phyloP scores from a whole-genome alignment of 2,888 invertebrate species.

The Muschampia plurimacula region DNA sequence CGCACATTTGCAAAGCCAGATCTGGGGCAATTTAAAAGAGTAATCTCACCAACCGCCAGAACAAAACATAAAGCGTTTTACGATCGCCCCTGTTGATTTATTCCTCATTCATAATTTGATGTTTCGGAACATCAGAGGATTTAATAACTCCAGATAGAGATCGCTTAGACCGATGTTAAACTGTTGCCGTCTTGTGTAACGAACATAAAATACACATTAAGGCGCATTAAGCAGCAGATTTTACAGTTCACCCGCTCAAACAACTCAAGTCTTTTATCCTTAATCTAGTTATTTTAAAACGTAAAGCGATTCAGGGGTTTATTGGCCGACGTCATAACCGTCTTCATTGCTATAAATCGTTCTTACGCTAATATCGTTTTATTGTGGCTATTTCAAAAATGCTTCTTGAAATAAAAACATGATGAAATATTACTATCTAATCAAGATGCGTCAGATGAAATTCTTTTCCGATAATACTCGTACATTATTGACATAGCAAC shows the following conservation, averaged over 20 bases:
- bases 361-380: slow-evolving; percentile 79
- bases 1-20: slow-evolving; percentile 66
- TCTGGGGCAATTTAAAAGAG: slow-evolving; percentile 77
- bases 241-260: slow-evolving; percentile 57
- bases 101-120: slow-evolving; percentile 84
- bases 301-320: slow-evolving; percentile 74
- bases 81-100: slow-evolving; percentile 82
- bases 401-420: slow-evolving; percentile 66
- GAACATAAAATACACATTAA: slow-evolving; percentile 85
- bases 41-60: slow-evolving; percentile 74
- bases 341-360: slow-evolving; percentile 80
- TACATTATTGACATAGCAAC: slow-evolving; percentile 49
- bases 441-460: slow-evolving; percentile 61
- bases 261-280: slow-evolving; percentile 72
- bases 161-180: slow-evolving; percentile 81
- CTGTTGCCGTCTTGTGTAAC: slow-evolving; percentile 82
- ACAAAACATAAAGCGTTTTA: slow-evolving; percentile 83
- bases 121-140: slow-evolving; percentile 82
- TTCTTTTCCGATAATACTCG: slow-evolving; percentile 51
- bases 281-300: slow-evolving; percentile 84
- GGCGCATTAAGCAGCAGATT: slow-evolving; percentile 78
- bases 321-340: slow-evolving; percentile 78
- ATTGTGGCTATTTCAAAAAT: slow-evolving; percentile 68
- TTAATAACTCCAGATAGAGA: slow-evolving; percentile 82
- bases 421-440: slow-evolving; percentile 62